phyloP scores from a whole-genome alignment of 2,113 vertebrate genomes.

The Thalassoma bifasciatum region DNA sequence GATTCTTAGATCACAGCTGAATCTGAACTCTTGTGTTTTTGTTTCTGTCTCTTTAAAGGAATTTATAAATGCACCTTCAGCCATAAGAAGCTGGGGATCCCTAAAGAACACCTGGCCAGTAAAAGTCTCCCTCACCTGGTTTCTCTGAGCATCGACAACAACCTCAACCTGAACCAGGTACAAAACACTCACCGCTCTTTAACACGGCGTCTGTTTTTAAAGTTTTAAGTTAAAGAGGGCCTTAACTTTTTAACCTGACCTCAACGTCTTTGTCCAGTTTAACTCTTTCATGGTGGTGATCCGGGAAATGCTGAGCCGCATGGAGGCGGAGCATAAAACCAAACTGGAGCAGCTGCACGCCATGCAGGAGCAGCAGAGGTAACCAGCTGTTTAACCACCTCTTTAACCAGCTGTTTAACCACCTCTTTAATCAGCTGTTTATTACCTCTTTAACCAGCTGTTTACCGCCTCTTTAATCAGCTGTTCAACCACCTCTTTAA shows the following conservation, averaged over 20 bases:
- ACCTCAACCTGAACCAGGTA: constrained; percentile 98
- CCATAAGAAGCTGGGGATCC: constrained; percentile 98
- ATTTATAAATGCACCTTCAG: constrained; percentile 99
- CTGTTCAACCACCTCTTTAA: no score
- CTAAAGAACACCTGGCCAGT: constrained; percentile 95
- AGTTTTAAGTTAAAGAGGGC: no score
- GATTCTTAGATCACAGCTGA: no score
- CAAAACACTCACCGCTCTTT: background rate
- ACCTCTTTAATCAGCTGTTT: no score
- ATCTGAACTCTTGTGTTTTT: background rate
- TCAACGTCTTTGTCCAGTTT: constrained; percentile 82
- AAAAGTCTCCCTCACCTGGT: constrained; percentile 96
- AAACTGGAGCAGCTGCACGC: constrained; percentile 96
- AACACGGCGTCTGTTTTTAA: background rate
- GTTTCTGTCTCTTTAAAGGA: constrained; percentile 76
- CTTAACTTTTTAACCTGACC: background rate
- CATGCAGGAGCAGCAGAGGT: constrained; percentile 99
- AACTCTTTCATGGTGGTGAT: constrained; percentile 98
- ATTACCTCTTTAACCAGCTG: no score
- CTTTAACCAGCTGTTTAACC: no score
- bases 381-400: no score
- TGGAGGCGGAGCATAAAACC: constrained; percentile 97
- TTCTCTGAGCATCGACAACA: constrained; percentile 97
- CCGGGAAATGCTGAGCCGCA: constrained; percentile 93
- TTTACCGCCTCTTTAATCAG: no score